These are phyloP conservation scores for Donacobius atricapilla DNA, from an alignment of 2,113 vertebrate genomes.

Conservation along the genomic window DNA sequence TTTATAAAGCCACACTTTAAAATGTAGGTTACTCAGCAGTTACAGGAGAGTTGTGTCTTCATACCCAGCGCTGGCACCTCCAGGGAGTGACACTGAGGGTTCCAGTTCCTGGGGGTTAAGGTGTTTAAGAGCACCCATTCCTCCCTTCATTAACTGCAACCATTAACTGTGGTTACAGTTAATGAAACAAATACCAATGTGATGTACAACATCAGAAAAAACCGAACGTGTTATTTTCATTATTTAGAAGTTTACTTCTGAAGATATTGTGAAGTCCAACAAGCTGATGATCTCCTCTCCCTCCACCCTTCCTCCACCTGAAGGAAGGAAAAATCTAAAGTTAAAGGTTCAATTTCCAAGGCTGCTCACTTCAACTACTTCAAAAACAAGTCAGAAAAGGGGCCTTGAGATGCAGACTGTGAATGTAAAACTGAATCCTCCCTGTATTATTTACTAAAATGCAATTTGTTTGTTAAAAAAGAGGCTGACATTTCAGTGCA, in stretches of 20 bases:
- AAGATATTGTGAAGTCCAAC: background rate
- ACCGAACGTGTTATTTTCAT: background rate
- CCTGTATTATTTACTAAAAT: background rate
- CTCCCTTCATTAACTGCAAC: too few species aligned
- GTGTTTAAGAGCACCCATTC: background rate
- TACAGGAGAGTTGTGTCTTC: background rate
- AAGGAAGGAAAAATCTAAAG: background rate
- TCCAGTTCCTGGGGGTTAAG: background rate
- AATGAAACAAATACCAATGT: background rate
- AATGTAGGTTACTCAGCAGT: background rate
- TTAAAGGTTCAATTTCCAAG: background rate
- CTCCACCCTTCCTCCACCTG: background rate
- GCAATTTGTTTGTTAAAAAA: background rate
- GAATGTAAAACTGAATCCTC: background rate
- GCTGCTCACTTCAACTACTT: background rate
- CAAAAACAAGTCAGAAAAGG: background rate
- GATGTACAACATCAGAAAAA: background rate
- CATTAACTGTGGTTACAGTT: background rate
- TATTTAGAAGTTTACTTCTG: background rate
- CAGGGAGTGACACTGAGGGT: background rate
- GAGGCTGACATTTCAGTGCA: background rate
- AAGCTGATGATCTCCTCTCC: background rate
- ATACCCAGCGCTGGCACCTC: background rate
- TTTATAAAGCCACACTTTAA: background rate
- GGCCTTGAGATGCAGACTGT: background rate